These are phyloP conservation scores for Spialia ferax DNA, from an alignment of 2,888 invertebrate species.

Conservation along the genomic window DNA sequence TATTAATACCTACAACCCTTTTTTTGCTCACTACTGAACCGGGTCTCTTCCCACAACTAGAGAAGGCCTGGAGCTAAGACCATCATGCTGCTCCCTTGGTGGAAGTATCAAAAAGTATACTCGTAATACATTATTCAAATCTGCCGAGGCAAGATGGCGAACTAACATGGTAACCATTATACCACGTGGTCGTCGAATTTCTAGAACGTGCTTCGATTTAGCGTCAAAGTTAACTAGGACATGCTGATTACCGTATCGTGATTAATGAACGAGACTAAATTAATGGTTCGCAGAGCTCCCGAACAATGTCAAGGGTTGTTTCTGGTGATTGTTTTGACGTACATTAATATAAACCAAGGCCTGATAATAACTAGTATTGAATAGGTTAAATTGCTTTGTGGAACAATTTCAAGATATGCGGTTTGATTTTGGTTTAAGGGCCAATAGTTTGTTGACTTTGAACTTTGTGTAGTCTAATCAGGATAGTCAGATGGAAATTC, in stretches of 20 bases:
- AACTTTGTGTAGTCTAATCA: no score
- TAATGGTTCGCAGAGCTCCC: constrained; percentile 20
- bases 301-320: constrained; percentile 29
- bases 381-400: not conserved
- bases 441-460: not conserved
- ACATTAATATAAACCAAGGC: constrained; percentile 25
- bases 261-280: constrained; percentile 30
- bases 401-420: not conserved
- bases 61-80: no score
- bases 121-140: no score
- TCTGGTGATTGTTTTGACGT: constrained; percentile 29
- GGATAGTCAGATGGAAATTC: no score
- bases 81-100: no score
- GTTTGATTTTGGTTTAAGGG: not conserved
- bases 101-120: no score
- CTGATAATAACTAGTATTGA: not conserved
- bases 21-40: no score
- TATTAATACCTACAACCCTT: no score
- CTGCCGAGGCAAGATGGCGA: no score
- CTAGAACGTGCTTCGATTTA: not conserved
- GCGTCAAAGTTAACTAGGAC: constrained; percentile 11
- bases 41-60: no score
- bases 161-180: no score
- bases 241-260: constrained; percentile 20
- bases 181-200: no score